Percentiles rank a stretch among this genome's conserved stretches.
Evolutionary conservation across 2,113 vertebrate species (phyloP).

Genomic region (Amphilophus citrinellus): DNA sequence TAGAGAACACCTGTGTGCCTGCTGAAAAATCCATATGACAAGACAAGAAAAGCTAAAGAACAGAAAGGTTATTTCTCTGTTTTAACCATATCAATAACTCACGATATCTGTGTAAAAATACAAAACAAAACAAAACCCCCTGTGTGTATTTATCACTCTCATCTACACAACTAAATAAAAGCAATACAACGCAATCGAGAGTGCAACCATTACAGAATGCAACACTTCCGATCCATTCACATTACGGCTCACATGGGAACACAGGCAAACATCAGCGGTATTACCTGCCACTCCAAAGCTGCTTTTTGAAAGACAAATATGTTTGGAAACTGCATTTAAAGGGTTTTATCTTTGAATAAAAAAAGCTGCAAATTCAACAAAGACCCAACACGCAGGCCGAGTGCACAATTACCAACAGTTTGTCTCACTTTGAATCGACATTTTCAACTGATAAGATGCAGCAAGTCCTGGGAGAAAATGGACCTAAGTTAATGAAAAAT

Average conservation of each 20-base stretch:
- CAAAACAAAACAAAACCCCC: background rate
- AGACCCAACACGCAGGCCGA: slow-evolving; percentile 27
- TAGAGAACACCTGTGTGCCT: background rate
- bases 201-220: slow-evolving; percentile 10
- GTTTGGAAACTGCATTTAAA: slow-evolving; percentile 48
- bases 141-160: slow-evolving; percentile 1
- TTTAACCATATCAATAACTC: slow-evolving; percentile 19
- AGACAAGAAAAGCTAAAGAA: background rate
- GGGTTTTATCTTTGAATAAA: slow-evolving; percentile 58
- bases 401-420: slow-evolving; percentile 26
- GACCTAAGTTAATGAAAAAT: background rate
- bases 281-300: slow-evolving; percentile 33
- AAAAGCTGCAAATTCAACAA: slow-evolving; percentile 50
- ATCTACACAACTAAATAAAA: slow-evolving; percentile 32
- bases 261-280: slow-evolving; percentile 13
- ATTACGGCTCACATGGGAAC: slow-evolving; percentile 37
- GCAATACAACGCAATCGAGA: slow-evolving; percentile 18
- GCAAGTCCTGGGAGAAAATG: background rate
- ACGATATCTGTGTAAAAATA: background rate
- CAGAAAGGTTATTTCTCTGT: background rate
- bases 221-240: background rate
- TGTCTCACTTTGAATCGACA: slow-evolving; percentile 34
- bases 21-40: background rate
- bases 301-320: slow-evolving; percentile 49
- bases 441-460: slow-evolving; percentile 11